phyloP scores from a whole-genome alignment of 2,113 vertebrate genomes.

The Tetrax tetrax region DNA sequence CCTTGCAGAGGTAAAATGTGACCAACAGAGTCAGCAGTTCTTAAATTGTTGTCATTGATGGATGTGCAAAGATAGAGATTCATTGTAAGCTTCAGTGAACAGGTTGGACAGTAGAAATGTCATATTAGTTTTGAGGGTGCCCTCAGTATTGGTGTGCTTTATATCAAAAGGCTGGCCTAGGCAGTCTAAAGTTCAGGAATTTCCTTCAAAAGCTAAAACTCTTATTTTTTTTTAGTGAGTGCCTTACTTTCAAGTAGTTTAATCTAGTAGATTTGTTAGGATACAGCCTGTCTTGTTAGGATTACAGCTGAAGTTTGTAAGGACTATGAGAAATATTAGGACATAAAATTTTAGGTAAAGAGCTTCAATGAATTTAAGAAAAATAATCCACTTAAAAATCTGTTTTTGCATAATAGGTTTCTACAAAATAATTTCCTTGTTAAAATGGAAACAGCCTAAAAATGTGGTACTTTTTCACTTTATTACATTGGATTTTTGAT shows the following conservation, averaged over 20 bases:
- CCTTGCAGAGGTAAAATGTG: neutral
- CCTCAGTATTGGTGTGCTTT: neutral
- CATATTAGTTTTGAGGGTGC: neutral
- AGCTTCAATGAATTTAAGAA: neutral
- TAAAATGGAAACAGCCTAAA: neutral
- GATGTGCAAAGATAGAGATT: neutral
- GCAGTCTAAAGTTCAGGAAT: neutral
- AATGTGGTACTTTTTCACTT: neutral
- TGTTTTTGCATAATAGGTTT: neutral
- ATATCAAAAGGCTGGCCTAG: neutral
- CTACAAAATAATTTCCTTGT: neutral
- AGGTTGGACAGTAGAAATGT: neutral
- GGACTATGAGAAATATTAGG: neutral
- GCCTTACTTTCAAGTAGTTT: neutral
- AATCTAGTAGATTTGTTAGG: neutral
- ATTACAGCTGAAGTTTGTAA: neutral
- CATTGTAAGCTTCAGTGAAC: neutral
- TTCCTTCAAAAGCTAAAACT: neutral
- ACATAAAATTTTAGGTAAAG: neutral
- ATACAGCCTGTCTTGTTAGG: neutral
- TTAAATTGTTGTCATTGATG: neutral
- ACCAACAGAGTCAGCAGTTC: neutral
- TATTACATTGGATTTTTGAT: neutral
- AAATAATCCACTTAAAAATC: neutral
- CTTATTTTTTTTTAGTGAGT: neutral